These are phyloP conservation scores for Acholoe squamosa DNA, from an alignment of 2,888 invertebrate species.

Conservation along the genomic window DNA sequence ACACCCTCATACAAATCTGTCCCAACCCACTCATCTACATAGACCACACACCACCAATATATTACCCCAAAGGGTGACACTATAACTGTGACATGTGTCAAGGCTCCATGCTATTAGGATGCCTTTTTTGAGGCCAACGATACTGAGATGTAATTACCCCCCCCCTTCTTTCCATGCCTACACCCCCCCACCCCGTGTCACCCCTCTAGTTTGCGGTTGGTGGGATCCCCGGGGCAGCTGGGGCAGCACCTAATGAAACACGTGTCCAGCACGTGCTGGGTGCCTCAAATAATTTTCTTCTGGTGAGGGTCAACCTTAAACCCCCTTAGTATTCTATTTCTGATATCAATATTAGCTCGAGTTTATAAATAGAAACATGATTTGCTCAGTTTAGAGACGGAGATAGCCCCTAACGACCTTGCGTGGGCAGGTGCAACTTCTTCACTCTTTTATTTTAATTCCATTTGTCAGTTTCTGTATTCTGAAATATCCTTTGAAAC, in stretches of 20 bases:
- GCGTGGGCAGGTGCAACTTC: too few species aligned
- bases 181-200: too few species aligned
- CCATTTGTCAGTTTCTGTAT: too few species aligned
- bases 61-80: background rate
- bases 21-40: too few species aligned
- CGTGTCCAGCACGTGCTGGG: background rate
- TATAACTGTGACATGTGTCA: background rate
- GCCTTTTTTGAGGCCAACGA: background rate
- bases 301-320: background rate
- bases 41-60: background rate
- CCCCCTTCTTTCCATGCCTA: background rate
- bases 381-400: too few species aligned
- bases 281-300: too few species aligned
- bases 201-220: background rate
- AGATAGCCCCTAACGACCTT: too few species aligned
- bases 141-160: background rate
- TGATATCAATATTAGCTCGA: background rate
- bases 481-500: too few species aligned
- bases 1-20: too few species aligned
- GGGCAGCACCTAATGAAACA: slow-evolving; percentile 9
- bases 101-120: background rate
- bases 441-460: too few species aligned
- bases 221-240: background rate
- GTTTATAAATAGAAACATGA: too few species aligned
- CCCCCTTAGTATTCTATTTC: background rate